Percentiles rank a stretch among this genome's conserved stretches.
Conservation (phyloP, 1,140 invertebrate species). For the Platyura marginata region DNA sequence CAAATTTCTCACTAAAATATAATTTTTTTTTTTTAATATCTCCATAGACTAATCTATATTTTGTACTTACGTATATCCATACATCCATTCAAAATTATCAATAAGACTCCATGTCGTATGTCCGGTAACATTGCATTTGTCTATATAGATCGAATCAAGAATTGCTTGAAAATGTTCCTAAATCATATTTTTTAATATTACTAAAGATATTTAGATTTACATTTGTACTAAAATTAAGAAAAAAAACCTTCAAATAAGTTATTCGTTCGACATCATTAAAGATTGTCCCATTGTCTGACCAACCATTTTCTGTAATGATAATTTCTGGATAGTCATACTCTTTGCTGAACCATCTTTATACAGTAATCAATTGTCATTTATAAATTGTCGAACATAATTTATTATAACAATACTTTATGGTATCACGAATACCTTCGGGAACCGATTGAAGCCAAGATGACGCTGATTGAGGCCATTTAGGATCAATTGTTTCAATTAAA, state of each 20-base stretch:
- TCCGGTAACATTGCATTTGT: background rate
- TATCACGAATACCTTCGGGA: constrained; percentile 37
- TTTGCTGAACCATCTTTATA: background rate
- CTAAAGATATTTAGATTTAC: no score
- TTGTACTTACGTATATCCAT: constrained; percentile 38
- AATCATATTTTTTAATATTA: no score
- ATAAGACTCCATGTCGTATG: constrained; percentile 43
- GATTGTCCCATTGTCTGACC: constrained; percentile 28
- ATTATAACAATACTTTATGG: no score
- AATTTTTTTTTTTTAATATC: no score
- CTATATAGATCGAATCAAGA: background rate
- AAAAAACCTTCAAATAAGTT: constrained; percentile 10
- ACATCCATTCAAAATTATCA: constrained; percentile 64
- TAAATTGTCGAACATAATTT: no score
- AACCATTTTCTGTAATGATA: constrained; percentile 54
- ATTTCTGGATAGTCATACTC: constrained; percentile 23
- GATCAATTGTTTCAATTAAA: constrained; percentile 13
- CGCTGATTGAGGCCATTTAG: constrained; percentile 4
- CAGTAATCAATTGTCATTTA: no score
- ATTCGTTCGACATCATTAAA: constrained; percentile 33
- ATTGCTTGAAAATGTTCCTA: constrained; percentile 4
- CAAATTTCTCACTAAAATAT: constrained; percentile 10
- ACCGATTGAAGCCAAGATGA: constrained; percentile 20
- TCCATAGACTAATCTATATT: background rate
- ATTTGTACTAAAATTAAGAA: no score